Percentiles rank a stretch among this genome's conserved stretches.
phyloP scores from a whole-genome alignment of 2,888 invertebrate genomes.

The Pterostichus niger region DNA sequence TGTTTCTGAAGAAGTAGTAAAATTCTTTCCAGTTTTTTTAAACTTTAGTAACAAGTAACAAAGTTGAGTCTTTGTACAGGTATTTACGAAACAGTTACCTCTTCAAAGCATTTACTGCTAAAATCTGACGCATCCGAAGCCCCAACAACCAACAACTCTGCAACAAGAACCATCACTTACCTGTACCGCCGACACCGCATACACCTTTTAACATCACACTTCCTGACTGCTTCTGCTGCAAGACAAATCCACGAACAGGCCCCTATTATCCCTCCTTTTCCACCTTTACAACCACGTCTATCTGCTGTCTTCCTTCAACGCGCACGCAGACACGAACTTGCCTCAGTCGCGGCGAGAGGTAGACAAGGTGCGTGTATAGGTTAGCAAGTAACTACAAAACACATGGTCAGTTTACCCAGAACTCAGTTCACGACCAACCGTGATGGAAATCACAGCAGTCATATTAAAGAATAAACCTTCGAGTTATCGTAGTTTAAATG shows the following conservation, averaged over 20 bases:
- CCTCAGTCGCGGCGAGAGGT: slow-evolving; percentile 30
- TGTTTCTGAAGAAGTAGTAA: background rate
- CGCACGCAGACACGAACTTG: slow-evolving; percentile 10
- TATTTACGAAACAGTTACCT: slow-evolving; percentile 31
- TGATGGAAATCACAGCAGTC: slow-evolving; percentile 43
- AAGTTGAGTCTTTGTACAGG: background rate
- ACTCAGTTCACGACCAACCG: slow-evolving; percentile 56
- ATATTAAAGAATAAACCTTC: background rate
- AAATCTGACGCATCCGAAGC: slow-evolving; percentile 34
- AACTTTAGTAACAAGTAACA: background rate
- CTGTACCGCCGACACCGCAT: slow-evolving; percentile 35
- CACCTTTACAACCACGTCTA: background rate
- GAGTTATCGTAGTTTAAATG: background rate
- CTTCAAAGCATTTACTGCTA: slow-evolving; percentile 8
- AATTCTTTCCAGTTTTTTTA: background rate
- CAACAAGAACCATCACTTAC: slow-evolving; percentile 21
- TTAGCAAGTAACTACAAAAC: slow-evolving; percentile 61
- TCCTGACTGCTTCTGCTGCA: slow-evolving; percentile 30
- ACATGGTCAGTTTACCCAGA: slow-evolving; percentile 63
- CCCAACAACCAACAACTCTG: background rate
- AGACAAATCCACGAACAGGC: background rate
- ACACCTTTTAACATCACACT: slow-evolving; percentile 53
- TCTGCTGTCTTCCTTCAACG: slow-evolving; percentile 21
- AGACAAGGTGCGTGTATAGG: slow-evolving; percentile 64
- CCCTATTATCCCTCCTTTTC: background rate